phyloP scores from a whole-genome alignment of 2,888 invertebrate genomes.

The Agriopis leucophaearia region DNA sequence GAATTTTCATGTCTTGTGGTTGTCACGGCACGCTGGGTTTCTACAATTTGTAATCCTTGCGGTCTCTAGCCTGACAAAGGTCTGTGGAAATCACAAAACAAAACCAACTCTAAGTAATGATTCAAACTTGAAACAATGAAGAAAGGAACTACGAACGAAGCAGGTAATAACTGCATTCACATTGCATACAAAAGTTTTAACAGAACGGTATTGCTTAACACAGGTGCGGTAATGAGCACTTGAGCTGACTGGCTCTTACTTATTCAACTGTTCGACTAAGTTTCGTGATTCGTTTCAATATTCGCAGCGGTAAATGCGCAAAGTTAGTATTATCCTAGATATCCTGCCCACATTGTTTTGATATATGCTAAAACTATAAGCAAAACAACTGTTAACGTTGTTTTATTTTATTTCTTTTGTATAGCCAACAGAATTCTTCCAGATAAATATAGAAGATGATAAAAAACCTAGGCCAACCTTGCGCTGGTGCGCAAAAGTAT shows the following conservation, averaged over 20 bases:
- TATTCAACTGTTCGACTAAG: slow-evolving; percentile 73
- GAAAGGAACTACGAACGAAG: background rate
- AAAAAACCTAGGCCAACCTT: too few relatives aligned
- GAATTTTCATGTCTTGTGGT: too few relatives aligned
- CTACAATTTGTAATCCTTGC: too few relatives aligned
- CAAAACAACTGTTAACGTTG: background rate
- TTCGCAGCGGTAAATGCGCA: slow-evolving; percentile 64
- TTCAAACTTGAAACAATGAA: slow-evolving; percentile 3
- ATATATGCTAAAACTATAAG: slow-evolving; percentile 6
- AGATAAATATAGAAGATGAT: too few relatives aligned
- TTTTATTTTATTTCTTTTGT: background rate
- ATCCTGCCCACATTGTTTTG: slow-evolving; percentile 40
- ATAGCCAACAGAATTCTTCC: too few relatives aligned
- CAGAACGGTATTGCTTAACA: slow-evolving; percentile 63
- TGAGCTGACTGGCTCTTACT: slow-evolving; percentile 59
- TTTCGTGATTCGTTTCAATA: slow-evolving; percentile 77
- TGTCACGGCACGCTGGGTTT: too few relatives aligned
- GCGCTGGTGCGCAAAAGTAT: too few relatives aligned
- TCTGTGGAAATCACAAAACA: background rate
- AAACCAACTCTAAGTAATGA: slow-evolving; percentile 9
- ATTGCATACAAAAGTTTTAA: slow-evolving; percentile 56
- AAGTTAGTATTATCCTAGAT: slow-evolving; percentile 56
- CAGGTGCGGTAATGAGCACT: slow-evolving; percentile 58
- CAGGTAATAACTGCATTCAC: slow-evolving; percentile 19
- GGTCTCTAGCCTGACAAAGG: too few relatives aligned